These are phyloP conservation scores for Chaetogeoica ovagalla DNA, from an alignment of 2,888 invertebrate species.

Conservation along the genomic window DNA sequence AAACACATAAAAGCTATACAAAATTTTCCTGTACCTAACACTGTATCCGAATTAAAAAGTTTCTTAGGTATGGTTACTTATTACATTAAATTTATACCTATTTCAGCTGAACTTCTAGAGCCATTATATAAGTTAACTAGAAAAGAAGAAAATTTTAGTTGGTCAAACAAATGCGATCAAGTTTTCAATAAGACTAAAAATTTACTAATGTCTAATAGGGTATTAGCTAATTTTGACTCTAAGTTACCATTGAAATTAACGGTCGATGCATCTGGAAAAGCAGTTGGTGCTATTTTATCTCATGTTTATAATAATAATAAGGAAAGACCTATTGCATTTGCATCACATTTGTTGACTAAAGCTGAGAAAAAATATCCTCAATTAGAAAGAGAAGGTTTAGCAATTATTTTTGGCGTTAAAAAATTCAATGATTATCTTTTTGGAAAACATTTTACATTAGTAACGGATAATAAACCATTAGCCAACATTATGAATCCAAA, in stretches of 20 bases:
- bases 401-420: constrained; percentile 22
- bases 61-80: constrained; percentile 25
- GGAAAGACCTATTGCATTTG: constrained; percentile 25
- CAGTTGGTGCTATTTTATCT: constrained; percentile 12
- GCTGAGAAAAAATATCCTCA: constrained; percentile 29
- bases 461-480: constrained; percentile 13
- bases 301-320: constrained; percentile 7
- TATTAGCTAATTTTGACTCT: constrained; percentile 12
- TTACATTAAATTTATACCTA: constrained; percentile 24
- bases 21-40: neutral
- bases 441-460: constrained; percentile 21
- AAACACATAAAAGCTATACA: constrained; percentile 10
- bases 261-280: constrained; percentile 8
- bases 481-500: constrained; percentile 12
- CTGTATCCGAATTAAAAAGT: constrained; percentile 21
- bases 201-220: constrained; percentile 5
- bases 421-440: constrained; percentile 24
- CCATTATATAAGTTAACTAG: constrained; percentile 24
- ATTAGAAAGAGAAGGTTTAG: constrained; percentile 15
- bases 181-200: constrained; percentile 1
- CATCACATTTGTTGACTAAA: constrained; percentile 19
- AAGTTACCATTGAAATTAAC: constrained; percentile 21
- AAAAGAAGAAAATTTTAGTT: constrained; percentile 10
- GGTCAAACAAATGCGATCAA: constrained; percentile 19
- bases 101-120: constrained; percentile 16